These are phyloP conservation scores for Conchocele bisecta DNA, from an alignment of 2,888 invertebrate genomes.

Conservation along the genomic window DNA sequence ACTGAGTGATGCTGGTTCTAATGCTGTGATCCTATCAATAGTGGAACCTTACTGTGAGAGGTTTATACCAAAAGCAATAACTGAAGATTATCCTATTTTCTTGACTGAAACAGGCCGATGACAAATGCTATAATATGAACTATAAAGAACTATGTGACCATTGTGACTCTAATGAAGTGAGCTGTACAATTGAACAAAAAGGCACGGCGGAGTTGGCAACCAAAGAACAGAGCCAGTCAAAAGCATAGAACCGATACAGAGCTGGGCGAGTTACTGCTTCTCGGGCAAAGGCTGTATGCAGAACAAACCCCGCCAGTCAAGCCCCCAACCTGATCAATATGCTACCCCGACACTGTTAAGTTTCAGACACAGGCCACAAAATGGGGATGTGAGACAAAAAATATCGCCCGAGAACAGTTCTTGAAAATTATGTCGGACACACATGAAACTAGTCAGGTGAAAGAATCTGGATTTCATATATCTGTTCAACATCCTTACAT, in stretches of 20 bases:
- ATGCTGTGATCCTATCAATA: no score
- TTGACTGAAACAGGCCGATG: no score
- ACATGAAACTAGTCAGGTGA: conserved; percentile 26
- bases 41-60: no score
- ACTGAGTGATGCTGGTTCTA: no score
- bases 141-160: conserved; percentile 2
- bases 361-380: conserved; percentile 35
- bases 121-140: background rate
- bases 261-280: no score
- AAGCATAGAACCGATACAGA: no score
- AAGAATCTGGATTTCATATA: conserved; percentile 42
- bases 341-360: conserved; percentile 37
- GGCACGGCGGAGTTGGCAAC: conserved; percentile 14
- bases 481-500: no score
- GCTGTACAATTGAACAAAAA: conserved; percentile 5
- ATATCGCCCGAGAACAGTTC: conserved; percentile 9
- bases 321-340: conserved; percentile 27
- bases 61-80: no score
- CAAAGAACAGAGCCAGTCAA: conserved; percentile 9
- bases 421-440: background rate
- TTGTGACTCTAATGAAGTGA: conserved; percentile 7
- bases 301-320: conserved; percentile 10
- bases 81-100: no score
- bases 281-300: conserved; percentile 22
- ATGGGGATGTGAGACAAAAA: conserved; percentile 48